Conservation (phyloP, 1,140 invertebrate species). For the Octopus bimaculoides region DNA sequence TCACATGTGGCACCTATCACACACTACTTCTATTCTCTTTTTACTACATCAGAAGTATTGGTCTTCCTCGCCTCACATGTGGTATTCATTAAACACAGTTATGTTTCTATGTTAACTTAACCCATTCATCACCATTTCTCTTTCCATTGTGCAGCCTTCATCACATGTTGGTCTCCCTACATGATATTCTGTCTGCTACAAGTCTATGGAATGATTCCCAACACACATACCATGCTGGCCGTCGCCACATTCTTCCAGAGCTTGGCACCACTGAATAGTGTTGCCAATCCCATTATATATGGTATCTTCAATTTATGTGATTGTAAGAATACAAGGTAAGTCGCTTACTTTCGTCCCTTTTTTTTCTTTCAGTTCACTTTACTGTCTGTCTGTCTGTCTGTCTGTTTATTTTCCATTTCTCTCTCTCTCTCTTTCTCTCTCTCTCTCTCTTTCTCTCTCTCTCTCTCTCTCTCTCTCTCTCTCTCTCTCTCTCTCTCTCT, state of each 20-base stretch:
- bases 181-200: constrained; percentile 90
- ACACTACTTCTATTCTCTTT: too few species aligned
- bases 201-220: constrained; percentile 81
- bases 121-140: neutral
- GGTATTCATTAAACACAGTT: too few species aligned
- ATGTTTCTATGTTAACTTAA: neutral
- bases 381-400: too few species aligned
- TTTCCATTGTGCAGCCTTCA: constrained; percentile 72
- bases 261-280: constrained; percentile 87
- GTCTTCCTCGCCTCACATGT: too few species aligned
- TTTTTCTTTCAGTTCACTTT: too few species aligned
- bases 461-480: too few species aligned
- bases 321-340: constrained; percentile 80
- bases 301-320: constrained; percentile 85
- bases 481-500: too few species aligned
- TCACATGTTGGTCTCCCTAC: constrained; percentile 94
- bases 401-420: too few species aligned
- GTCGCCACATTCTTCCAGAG: constrained; percentile 90
- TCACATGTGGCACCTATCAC: too few species aligned
- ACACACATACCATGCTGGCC: constrained; percentile 76
- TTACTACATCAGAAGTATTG: too few species aligned
- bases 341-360: neutral
- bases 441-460: too few species aligned
- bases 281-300: constrained; percentile 93
- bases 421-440: too few species aligned